Evolutionary conservation across 2,888 invertebrate genomes (phyloP), one percentile per base, ranked within the genome.

Genomic region (Penaeus monodon): DNA sequence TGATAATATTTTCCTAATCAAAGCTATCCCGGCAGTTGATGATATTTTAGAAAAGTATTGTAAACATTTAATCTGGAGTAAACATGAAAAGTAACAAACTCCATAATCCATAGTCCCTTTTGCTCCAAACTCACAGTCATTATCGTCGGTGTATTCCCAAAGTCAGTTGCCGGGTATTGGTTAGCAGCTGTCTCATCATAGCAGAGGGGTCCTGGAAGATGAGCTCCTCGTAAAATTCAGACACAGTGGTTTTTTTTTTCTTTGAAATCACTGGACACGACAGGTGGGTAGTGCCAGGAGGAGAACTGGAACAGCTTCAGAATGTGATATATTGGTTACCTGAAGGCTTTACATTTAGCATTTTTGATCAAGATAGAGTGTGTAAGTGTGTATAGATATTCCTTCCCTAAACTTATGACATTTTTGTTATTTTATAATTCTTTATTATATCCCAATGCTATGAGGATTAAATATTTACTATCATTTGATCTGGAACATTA

Each of bases 151-250:
- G 95, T 96, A 96, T 49, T 94, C 92, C 95, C 96, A 86, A 95
- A 0, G 95, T 95, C 38, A 97, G 92, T 1, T 96, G 96, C 91
- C 96, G 95, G 0, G 96, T 95, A 91, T 94, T 95, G 88, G 95
- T 96, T 70, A 98, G 93, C 57, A 97, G 93, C 92, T 97, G 96
- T 91, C n/a, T 97, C 97, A 98, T 88, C 90, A 96, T 91, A 0
- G 92, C 91, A 20, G 20, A 93, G 92, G 3, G 93, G 93, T 93
- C 93, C 88, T 93, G 97, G 92, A 97, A n/a, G 0, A 98, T 97
- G 84, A 99, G 96, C 94, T 99, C 99, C 92, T 99, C 99, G 91
- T 98, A 99, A 89, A 96, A 96, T 93, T 99, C 99, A 0, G 97
- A 97, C 20, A 98, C 97, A 99, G 93, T 38, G 94, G 94, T 91